Base-by-base conservation (phyloP, 2,888 invertebrate species). In the Apodemia mormo region DNA sequence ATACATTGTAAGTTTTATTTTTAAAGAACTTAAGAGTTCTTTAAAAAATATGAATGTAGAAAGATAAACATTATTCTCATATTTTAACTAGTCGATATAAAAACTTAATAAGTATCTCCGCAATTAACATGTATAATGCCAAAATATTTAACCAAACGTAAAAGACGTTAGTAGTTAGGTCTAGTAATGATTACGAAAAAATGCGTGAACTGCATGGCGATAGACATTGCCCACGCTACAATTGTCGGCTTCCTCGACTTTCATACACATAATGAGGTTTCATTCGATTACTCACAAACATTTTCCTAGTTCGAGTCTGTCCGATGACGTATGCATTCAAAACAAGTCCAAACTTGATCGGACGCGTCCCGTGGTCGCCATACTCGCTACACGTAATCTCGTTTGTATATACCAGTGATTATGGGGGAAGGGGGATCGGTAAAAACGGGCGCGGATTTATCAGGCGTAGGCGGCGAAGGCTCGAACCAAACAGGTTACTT, bases 381-480 rank as follows among this genome's bases (percentile, higher is more conserved):
- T 75, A 75, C 71, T 70, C 71, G 73, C 74, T 69, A 69, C 75
- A 72, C 76, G 73, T 72, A 73, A 76, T 72, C 75, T 74, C 73
- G 72, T 76, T 69, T 71, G 73, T 75, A 70, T 76, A 74, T 69
- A 76, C 54, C 69, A 69, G 72, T 71, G 75, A 73, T 74, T 74
- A 72, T 76, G 72, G 73, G 73, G 71, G 70, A 72, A 71, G 75
- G 77, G 79, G 78, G 75, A 79, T 79, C 75, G 80, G 78, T 81
- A 81, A 81, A 80, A 80, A 85, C 84, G 82, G 83, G 84, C 87
- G 89, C 87, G 86, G 92, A 89, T 92, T 92, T 92, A 90, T 89
- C 83, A 85, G 86, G 85, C 88, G 92, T 90, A 83, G 91, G 90
- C 87, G 88, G 82, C 79, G 77, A 81, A 84, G 84, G 81, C 81